Conservation (phyloP, 2,113 vertebrate species). For the Cyanoderma ruficeps region DNA sequence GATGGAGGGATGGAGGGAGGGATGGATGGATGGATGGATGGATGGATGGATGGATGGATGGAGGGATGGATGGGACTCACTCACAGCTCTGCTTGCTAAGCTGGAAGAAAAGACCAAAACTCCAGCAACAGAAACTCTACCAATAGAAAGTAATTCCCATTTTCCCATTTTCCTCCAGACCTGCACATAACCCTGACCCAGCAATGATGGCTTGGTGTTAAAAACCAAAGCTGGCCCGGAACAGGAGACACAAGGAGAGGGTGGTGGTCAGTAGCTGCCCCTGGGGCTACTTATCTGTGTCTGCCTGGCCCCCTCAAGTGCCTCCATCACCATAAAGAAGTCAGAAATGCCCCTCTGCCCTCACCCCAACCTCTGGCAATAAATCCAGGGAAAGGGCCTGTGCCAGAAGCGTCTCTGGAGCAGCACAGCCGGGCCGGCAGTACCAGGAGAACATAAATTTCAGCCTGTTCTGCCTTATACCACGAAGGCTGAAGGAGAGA, state of each 20-base stretch:
- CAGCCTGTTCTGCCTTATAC: slow-evolving; percentile 47
- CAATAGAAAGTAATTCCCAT: not conserved
- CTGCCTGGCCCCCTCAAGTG: slow-evolving; percentile 44
- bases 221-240: not conserved
- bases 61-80: not conserved
- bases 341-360: slow-evolving; percentile 50
- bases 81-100: not conserved
- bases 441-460: slow-evolving; percentile 63
- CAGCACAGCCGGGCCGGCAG: not conserved
- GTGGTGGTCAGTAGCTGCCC: slow-evolving; percentile 22
- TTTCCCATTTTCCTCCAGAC: not conserved
- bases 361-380: slow-evolving; percentile 51
- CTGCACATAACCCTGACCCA: not conserved
- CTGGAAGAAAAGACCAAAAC: not conserved
- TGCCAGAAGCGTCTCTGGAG: slow-evolving; percentile 40
- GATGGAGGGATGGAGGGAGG: not conserved
- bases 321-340: slow-evolving; percentile 51
- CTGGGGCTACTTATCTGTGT: slow-evolving; percentile 2
- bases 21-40: not conserved
- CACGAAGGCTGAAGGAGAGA: not conserved
- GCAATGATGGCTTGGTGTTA: not conserved
- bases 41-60: not conserved
- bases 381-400: slow-evolving; percentile 26
- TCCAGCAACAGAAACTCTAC: not conserved
- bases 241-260: not conserved